A percentile compares a stretch with the other conserved stretches of the same genome.
These are phyloP conservation scores for Lepisosteus oculatus DNA, from an alignment of 2,113 vertebrate genomes.

Conservation along the genomic window DNA sequence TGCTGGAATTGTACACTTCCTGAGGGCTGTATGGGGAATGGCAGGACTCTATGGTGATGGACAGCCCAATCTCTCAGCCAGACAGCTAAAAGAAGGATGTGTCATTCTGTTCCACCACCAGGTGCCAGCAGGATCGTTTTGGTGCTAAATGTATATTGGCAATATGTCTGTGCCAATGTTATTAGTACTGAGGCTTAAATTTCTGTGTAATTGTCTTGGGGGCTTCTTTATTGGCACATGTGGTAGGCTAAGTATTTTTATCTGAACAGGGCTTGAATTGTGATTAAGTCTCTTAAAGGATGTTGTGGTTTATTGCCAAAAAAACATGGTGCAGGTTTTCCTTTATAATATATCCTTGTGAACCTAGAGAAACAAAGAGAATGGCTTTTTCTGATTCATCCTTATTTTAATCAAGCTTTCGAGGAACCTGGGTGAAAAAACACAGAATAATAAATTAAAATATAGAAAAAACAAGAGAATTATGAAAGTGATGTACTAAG, in stretches of 20 bases:
- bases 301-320: neutral
- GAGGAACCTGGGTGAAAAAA: too few species aligned
- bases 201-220: constrained; percentile 56
- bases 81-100: constrained; percentile 65
- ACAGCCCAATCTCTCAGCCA: constrained; percentile 67
- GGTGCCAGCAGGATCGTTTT: constrained; percentile 62
- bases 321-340: neutral
- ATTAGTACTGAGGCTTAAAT: constrained; percentile 61
- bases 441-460: too few species aligned
- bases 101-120: constrained; percentile 61
- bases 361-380: too few species aligned
- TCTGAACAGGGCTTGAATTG: constrained; percentile 42
- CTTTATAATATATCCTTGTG: too few species aligned
- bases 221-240: constrained; percentile 58
- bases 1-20: constrained; percentile 15
- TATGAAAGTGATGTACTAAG: too few species aligned
- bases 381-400: too few species aligned
- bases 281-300: constrained; percentile 18
- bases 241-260: constrained; percentile 59
- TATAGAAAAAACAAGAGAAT: too few species aligned
- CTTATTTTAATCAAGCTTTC: too few species aligned
- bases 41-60: constrained; percentile 50
- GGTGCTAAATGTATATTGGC: constrained; percentile 57
- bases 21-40: constrained; percentile 48
- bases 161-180: constrained; percentile 62